These are phyloP conservation scores for Ichneumon xanthorius DNA, from an alignment of 2,888 invertebrate genomes.

Conservation along the genomic window DNA sequence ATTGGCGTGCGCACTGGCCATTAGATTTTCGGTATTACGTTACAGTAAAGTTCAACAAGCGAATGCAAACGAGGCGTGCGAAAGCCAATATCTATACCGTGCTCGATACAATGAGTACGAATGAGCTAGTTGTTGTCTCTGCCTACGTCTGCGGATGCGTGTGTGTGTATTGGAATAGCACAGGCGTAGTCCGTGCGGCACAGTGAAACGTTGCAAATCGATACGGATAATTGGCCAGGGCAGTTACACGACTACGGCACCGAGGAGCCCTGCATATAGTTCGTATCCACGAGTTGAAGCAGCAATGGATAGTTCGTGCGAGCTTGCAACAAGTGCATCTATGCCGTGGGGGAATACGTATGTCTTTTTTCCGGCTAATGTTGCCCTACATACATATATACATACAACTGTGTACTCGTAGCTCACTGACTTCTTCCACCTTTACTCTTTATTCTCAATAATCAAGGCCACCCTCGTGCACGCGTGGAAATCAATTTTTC, in stretches of 20 bases:
- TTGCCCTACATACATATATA: not conserved
- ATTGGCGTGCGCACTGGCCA: not conserved
- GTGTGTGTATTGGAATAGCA: not conserved
- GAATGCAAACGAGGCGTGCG: constrained; percentile 57
- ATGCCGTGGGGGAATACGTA: not conserved
- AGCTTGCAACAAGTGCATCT: constrained; percentile 17
- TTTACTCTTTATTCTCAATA: constrained; percentile 2
- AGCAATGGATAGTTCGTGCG: not conserved
- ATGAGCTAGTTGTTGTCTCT: constrained; percentile 5
- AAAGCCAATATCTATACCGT: not conserved
- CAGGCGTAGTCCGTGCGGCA: not conserved
- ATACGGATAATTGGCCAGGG: constrained; percentile 62
- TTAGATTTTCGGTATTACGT: constrained; percentile 24
- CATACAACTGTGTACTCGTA: not conserved
- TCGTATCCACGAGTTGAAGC: not conserved
- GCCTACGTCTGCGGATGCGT: not conserved
- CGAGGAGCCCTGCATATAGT: not conserved
- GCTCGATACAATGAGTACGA: constrained; percentile 10
- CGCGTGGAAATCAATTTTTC: constrained; percentile 11
- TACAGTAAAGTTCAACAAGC: constrained; percentile 46
- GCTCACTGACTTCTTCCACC: constrained; percentile 6
- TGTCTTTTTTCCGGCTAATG: not conserved
- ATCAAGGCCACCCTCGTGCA: constrained; percentile 15
- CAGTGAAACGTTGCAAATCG: constrained; percentile 50
- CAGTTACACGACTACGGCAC: constrained; percentile 30